Evolutionary conservation across 2,888 invertebrate genomes (phyloP).

Genomic region (Camptogramma bilineatum): DNA sequence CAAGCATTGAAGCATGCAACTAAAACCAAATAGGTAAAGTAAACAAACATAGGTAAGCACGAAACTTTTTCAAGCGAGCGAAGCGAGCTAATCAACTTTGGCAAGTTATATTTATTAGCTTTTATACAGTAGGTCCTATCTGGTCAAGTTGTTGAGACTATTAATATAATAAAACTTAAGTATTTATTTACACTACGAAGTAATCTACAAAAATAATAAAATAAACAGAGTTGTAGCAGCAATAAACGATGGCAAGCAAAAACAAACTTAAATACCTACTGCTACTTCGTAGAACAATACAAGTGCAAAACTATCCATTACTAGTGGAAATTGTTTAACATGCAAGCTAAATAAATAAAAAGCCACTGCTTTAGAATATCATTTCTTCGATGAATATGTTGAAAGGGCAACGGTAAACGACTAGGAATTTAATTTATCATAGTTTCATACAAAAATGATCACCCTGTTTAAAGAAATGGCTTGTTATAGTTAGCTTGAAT

Average conservation of each 20-base stretch:
- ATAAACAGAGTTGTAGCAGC: conserved; percentile 6
- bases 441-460: not conserved
- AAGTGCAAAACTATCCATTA: conserved; percentile 22
- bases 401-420: not conserved
- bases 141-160: not conserved
- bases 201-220: conserved; percentile 1
- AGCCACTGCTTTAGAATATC: not conserved
- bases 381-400: not conserved
- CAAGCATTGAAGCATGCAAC: conserved; percentile 6
- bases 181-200: conserved; percentile 19
- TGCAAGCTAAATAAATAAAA: conserved; percentile 28
- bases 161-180: not conserved
- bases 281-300: conserved; percentile 13
- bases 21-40: conserved; percentile 3
- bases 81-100: not conserved
- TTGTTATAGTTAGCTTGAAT: conserved; percentile 35
- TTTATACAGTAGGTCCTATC: not conserved
- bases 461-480: not conserved
- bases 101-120: not conserved
- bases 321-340: conserved; percentile 28
- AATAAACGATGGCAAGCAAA: conserved; percentile 26
- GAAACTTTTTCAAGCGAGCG: not conserved
- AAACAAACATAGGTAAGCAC: not conserved
- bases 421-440: not conserved
- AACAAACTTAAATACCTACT: conserved; percentile 16